These are phyloP conservation scores for Macropis europaea DNA, from an alignment of 2,888 invertebrate species.

Conservation along the genomic window DNA sequence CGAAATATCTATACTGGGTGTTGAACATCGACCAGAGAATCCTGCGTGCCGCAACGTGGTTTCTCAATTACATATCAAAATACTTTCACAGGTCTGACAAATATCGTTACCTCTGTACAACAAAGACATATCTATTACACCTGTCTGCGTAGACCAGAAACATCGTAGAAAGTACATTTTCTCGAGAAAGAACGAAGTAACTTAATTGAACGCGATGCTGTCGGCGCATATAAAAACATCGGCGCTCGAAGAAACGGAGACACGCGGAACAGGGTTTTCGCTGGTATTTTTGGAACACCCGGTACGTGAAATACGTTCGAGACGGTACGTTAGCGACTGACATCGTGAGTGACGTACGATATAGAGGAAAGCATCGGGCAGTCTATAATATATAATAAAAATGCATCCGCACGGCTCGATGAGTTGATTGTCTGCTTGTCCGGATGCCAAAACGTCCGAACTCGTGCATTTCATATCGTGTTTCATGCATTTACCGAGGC, in stretches of 20 bases:
- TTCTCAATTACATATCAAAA: too few species aligned
- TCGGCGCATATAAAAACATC: too few species aligned
- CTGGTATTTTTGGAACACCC: conserved; percentile 70
- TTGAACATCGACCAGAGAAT: conserved; percentile 29
- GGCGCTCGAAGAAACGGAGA: too few species aligned
- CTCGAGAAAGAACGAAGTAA: too few species aligned
- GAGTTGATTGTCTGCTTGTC: conserved; percentile 80
- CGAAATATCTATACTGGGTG: conserved; percentile 76
- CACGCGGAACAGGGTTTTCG: neutral
- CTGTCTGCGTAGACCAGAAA: too few species aligned
- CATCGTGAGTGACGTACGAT: conserved; percentile 77
- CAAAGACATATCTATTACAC: too few species aligned
- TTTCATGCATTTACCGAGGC: conserved; percentile 75
- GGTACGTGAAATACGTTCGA: conserved; percentile 79
- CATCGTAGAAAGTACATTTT: too few species aligned
- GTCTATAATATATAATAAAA: conserved; percentile 80
- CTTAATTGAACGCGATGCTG: too few species aligned
- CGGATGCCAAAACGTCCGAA: conserved; percentile 80
- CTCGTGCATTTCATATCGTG: conserved; percentile 79
- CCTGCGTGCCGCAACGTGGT: too few species aligned
- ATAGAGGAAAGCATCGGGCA: conserved; percentile 77
- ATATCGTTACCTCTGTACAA: too few species aligned
- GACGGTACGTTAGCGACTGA: conserved; percentile 79
- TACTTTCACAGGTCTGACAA: too few species aligned
- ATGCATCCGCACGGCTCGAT: conserved; percentile 80